Evolutionary conservation across 2,888 invertebrate species (phyloP).

Genomic region (Tetramorium bicarinatum): DNA sequence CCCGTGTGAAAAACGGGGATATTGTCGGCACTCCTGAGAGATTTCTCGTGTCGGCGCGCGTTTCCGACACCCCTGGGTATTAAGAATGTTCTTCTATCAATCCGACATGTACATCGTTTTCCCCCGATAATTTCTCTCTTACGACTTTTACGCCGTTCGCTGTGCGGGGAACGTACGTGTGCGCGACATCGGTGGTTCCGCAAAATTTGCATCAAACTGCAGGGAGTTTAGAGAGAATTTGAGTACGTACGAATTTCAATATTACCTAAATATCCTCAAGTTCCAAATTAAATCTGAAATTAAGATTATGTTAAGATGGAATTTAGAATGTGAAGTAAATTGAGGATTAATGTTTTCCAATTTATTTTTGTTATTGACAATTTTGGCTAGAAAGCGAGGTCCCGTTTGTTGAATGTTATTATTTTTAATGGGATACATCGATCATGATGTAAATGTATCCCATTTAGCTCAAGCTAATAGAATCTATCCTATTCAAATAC

Average conservation of each 20-base stretch:
- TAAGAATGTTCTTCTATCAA: constrained; percentile 41
- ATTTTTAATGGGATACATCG: background rate
- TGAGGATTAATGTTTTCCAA: background rate
- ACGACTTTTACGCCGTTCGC: constrained; percentile 1
- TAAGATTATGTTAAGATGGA: background rate
- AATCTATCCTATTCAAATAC: constrained; percentile 5
- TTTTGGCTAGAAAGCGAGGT: background rate
- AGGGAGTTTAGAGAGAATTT: constrained; percentile 20
- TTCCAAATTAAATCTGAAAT: constrained; percentile 20
- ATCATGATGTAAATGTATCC: no score
- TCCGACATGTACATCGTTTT: constrained; percentile 26
- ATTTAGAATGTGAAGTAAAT: background rate
- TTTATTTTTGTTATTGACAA: background rate
- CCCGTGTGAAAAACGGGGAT: constrained; percentile 27
- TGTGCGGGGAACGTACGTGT: background rate
- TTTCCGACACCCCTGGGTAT: constrained; percentile 17
- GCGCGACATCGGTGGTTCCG: background rate
- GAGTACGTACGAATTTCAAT: constrained; percentile 4
- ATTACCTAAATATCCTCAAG: constrained; percentile 25
- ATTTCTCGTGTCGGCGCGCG: constrained; percentile 47
- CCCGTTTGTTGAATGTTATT: constrained; percentile 1
- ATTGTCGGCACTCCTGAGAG: constrained; percentile 32
- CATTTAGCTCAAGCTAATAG: background rate
- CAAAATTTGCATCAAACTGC: constrained; percentile 32
- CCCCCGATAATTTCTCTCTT: constrained; percentile 24